Conservation (phyloP, 2,888 invertebrate genomes). For the Scaptomyza polygonia region DNA sequence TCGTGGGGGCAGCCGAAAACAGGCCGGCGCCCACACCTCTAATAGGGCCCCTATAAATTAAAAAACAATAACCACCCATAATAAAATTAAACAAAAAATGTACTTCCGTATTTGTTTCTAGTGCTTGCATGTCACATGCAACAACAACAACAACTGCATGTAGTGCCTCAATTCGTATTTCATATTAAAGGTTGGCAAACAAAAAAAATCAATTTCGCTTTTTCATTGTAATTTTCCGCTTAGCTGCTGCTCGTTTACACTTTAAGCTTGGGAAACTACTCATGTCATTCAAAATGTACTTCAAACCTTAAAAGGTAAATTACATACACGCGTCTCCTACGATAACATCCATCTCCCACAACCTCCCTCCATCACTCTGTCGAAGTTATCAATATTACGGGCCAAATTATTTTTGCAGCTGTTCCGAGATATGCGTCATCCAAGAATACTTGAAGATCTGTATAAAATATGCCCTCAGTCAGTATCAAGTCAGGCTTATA, state of each 20-base stretch:
- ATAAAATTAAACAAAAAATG: slow-evolving; percentile 19
- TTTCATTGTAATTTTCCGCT: slow-evolving; percentile 56
- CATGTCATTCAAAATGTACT: slow-evolving; percentile 28
- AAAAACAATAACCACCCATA: slow-evolving; percentile 21
- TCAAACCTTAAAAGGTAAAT: slow-evolving; percentile 8
- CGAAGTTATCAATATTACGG: too few relatives aligned
- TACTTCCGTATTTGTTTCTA: slow-evolving; percentile 46
- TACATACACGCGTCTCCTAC: neutral
- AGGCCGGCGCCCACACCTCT: too few relatives aligned
- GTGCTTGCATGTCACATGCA: slow-evolving; percentile 61
- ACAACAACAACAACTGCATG: slow-evolving; percentile 16
- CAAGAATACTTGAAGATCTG: slow-evolving; percentile 10
- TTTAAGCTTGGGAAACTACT: slow-evolving; percentile 39
- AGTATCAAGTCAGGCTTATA: neutral
- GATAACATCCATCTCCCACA: slow-evolving; percentile 3
- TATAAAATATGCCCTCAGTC: slow-evolving; percentile 6
- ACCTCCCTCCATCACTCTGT: neutral
- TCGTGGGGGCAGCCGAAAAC: too few relatives aligned
- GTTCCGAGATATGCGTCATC: slow-evolving; percentile 31
- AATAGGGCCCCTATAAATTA: neutral
- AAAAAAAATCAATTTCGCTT: slow-evolving; percentile 45
- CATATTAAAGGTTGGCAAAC: slow-evolving; percentile 21
- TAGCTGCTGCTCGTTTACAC: slow-evolving; percentile 20
- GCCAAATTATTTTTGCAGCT: too few relatives aligned
- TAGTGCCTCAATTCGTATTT: slow-evolving; percentile 38